Base-by-base conservation (phyloP, 1,140 invertebrate species). In the Apocrypta bakeri region DNA sequence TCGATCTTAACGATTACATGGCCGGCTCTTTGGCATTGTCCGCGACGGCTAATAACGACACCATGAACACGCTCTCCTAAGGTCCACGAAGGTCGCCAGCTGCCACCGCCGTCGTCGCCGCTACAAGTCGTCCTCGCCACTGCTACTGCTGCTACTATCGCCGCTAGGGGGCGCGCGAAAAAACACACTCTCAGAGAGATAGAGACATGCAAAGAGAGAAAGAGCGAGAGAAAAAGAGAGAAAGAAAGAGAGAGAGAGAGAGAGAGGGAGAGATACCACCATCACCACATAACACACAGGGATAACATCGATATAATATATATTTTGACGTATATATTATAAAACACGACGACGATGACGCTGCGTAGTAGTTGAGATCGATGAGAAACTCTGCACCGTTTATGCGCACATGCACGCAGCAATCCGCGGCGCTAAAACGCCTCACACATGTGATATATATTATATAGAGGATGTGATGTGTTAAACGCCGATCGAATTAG, bases 1-100 rank as follows among this genome's bases (percentile, higher is more conserved):
- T 96, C 92, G 95, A 96, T 92, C 93, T 92, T 86, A 92, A 92
- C 84, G 91, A 92, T 89, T 91, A 90, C 84, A 90, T 91, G 88
- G 87, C 88, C 64, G 89, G 88, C 86, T 89, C 94, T 86, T 90
- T 94, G 84, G 92, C 93, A 87, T 89, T 94, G 84, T 91, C 93
- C 86, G 91, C 91, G 84, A 90, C 91, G 84, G 87, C 92, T 83
- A 91, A 88, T 87, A 89, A 90, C 91, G 90, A 93, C 92, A 89
- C 92, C 90, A 91, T 93, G 93, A 90, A 93, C 90, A 87, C 90
- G 88, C 85, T 92, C 88, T 90, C 90, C 91, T 90, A 93, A 93
- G 85, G 88, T 89, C 77, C 77, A 33, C 24, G 7, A 29, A 66
- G 27, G 24, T 29, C 63, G 63, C 63, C 63, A 29, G 63, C 80